Conservation (phyloP, 2,113 vertebrate genomes). For the Salminus brasiliensis region DNA sequence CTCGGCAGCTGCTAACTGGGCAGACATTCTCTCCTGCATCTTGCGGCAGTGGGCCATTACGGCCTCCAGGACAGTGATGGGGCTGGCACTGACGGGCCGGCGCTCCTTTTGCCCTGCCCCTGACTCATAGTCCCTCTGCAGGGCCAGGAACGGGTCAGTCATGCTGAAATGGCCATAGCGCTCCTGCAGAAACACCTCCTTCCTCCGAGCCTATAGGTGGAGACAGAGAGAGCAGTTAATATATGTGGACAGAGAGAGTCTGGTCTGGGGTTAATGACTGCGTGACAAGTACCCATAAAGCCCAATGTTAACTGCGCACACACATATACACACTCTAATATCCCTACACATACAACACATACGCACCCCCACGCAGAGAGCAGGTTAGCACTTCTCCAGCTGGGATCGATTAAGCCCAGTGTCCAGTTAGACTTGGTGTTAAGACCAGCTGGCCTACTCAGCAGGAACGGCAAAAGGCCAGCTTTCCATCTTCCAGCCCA, state of each 20-base stretch:
- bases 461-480: slow-evolving; percentile 26
- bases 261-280: not conserved
- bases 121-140: slow-evolving; percentile 93
- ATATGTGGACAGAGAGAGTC: not conserved
- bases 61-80: slow-evolving; percentile 93
- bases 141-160: slow-evolving; percentile 95
- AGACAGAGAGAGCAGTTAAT: not conserved
- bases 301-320: not conserved
- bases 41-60: slow-evolving; percentile 98
- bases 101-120: slow-evolving; percentile 84
- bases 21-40: slow-evolving; percentile 96
- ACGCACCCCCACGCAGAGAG: not conserved
- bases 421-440: slow-evolving; percentile 21
- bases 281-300: not conserved
- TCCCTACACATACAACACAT: not conserved
- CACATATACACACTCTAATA: not conserved
- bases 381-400: slow-evolving; percentile 36
- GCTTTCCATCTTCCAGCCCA: not conserved
- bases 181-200: slow-evolving; percentile 96
- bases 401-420: slow-evolving; percentile 23
- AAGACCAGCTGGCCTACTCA: slow-evolving; percentile 34
- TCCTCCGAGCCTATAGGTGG: slow-evolving; percentile 85
- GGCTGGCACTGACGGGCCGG: slow-evolving; percentile 87
- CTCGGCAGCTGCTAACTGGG: slow-evolving; percentile 92
- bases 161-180: slow-evolving; percentile 93